Evolutionary conservation across 1,140 invertebrate species (phyloP).

Genomic region (Drosophila malerkotliana): DNA sequence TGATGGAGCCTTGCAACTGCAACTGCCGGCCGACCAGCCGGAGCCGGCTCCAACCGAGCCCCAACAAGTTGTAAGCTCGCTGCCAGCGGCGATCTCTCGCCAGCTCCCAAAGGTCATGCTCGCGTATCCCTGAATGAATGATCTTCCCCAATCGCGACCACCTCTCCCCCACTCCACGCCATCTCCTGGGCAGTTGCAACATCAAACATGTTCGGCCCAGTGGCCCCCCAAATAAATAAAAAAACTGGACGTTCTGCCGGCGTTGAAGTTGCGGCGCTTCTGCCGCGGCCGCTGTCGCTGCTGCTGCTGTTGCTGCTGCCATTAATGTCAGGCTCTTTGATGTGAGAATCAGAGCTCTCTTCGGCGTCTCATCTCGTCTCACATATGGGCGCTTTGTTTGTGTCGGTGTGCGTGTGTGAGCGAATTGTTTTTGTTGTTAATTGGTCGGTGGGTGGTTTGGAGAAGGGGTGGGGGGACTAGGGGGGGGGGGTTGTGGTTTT

Average conservation of each 20-base stretch:
- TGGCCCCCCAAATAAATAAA: slow-evolving; percentile 17
- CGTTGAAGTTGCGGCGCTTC: slow-evolving; percentile 1
- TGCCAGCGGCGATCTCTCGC: slow-evolving; percentile 15
- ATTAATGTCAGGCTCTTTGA: slow-evolving; percentile 63
- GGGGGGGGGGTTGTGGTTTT: background rate
- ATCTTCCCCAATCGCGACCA: slow-evolving; percentile 8
- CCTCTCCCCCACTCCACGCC: background rate
- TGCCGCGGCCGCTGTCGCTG: slow-evolving; percentile 35
- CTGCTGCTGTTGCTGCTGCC: slow-evolving; percentile 30
- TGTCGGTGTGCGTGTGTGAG: slow-evolving; percentile 28
- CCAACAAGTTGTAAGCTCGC: slow-evolving; percentile 43
- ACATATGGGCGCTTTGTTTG: slow-evolving; percentile 34
- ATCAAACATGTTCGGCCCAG: slow-evolving; percentile 33
- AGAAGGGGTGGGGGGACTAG: background rate
- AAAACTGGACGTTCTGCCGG: slow-evolving; percentile 40
- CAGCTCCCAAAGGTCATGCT: slow-evolving; percentile 34
- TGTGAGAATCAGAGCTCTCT: slow-evolving; percentile 49
- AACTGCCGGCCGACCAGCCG: slow-evolving; percentile 27
- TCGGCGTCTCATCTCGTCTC: slow-evolving; percentile 4
- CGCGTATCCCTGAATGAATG: slow-evolving; percentile 38
- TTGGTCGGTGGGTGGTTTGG: slow-evolving; percentile 1
- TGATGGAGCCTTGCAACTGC: slow-evolving; percentile 57
- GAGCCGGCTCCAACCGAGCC: background rate
- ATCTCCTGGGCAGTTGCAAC: slow-evolving; percentile 6
- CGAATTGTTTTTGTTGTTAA: slow-evolving; percentile 42